These are phyloP conservation scores for Ypsolopha scabrella DNA, from an alignment of 2,888 invertebrate genomes.

Conservation along the genomic window DNA sequence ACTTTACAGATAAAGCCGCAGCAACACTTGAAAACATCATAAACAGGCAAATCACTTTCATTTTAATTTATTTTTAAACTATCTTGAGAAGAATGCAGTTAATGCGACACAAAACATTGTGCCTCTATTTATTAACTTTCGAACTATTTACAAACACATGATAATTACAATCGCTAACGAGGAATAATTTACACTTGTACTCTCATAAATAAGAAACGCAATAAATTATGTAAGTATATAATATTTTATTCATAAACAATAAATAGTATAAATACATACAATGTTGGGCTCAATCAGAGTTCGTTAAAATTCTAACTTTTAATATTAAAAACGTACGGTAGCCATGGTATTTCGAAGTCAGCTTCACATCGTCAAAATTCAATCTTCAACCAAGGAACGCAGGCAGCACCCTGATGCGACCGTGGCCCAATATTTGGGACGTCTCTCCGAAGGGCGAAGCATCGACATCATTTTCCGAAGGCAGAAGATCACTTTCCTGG, in stretches of 20 bases:
- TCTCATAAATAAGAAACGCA: not conserved
- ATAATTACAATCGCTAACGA: not conserved
- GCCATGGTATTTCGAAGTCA: not conserved
- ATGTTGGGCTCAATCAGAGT: not conserved
- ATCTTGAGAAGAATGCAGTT: not conserved
- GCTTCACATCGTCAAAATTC: not conserved
- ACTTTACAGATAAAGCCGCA: not conserved
- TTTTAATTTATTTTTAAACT: not conserved
- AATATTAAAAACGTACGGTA: not conserved
- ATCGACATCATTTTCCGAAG: slow-evolving; percentile 38
- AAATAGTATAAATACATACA: not conserved
- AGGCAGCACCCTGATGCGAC: slow-evolving; percentile 52
- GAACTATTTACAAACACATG: not conserved
- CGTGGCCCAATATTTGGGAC: slow-evolving; percentile 38
- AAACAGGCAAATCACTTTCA: not conserved
- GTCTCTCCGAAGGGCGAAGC: slow-evolving; percentile 44
- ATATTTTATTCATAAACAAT: not conserved
- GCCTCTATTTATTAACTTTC: not conserved
- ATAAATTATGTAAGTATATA: no score
- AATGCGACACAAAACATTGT: not conserved
- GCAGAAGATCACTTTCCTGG: slow-evolving; percentile 49
- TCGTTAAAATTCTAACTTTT: not conserved
- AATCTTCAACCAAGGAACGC: slow-evolving; percentile 47
- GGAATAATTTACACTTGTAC: not conserved
- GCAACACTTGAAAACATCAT: not conserved